These are phyloP conservation scores for Neosilurus mollespiculum DNA, from an alignment of 2,797 vertebrate species.

Conservation along the genomic window DNA sequence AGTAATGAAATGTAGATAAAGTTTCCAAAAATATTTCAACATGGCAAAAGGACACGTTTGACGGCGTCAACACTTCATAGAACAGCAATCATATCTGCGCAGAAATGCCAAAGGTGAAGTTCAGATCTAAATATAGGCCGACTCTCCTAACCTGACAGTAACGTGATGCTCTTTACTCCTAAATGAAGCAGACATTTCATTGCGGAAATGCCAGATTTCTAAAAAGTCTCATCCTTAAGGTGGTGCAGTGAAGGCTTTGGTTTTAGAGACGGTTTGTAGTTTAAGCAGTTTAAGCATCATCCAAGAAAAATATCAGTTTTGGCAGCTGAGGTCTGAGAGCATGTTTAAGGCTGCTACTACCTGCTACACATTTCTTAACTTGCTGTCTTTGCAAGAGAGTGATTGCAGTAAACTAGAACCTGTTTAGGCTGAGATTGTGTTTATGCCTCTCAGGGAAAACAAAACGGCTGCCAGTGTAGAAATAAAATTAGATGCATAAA, in stretches of 20 bases:
- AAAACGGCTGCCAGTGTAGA: background rate
- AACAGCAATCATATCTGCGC: slow-evolving; percentile 24
- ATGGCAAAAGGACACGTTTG: background rate
- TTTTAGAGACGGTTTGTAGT: background rate
- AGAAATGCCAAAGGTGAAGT: slow-evolving; percentile 50
- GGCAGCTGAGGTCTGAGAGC: background rate
- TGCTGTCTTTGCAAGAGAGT: slow-evolving; percentile 3
- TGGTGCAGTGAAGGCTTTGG: slow-evolving; percentile 2
- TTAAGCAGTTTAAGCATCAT: background rate
- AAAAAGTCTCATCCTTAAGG: slow-evolving; percentile 15
- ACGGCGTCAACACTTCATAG: background rate
- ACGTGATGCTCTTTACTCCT: slow-evolving; percentile 41
- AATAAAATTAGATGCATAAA: background rate
- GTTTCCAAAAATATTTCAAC: background rate
- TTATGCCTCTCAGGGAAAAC: slow-evolving; percentile 7
- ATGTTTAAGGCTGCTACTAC: background rate
- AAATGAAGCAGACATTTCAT: slow-evolving; percentile 50
- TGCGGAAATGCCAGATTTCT: slow-evolving; percentile 55
- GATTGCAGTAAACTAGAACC: background rate
- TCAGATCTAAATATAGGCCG: slow-evolving; percentile 37
- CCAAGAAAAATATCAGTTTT: slow-evolving; percentile 18
- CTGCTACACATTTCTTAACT: background rate
- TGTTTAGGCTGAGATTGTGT: background rate
- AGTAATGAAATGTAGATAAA: background rate
- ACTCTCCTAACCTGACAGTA: slow-evolving; percentile 22